phyloP scores from a whole-genome alignment of 2,797 vertebrate genomes.

The Propithecus perrieri region DNA sequence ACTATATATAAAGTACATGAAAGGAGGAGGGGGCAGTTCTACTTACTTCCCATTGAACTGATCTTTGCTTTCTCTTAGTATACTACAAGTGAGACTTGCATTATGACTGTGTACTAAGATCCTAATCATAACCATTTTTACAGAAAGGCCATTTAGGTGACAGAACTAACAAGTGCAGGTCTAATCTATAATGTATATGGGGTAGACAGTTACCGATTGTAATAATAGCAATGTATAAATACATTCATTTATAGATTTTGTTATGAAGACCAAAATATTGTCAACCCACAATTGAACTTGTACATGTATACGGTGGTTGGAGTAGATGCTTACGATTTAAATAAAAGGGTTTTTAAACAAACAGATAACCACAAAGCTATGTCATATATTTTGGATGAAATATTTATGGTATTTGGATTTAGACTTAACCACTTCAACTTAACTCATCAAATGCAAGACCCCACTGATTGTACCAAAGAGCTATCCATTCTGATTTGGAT shows the following conservation, averaged over 20 bases:
- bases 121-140: neutral
- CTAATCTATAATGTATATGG: neutral
- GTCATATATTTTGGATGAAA: neutral
- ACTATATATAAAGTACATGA: neutral
- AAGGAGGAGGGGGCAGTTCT: neutral
- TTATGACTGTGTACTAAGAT: neutral
- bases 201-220: neutral
- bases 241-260: neutral
- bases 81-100: neutral
- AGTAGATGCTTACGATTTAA: neutral
- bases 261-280: neutral
- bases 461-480: neutral
- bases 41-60: neutral
- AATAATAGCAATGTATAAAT: neutral
- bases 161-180: neutral
- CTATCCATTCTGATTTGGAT: slow-evolving; percentile 52
- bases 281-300: neutral
- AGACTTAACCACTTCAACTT: slow-evolving; percentile 6
- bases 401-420: slow-evolving; percentile 7
- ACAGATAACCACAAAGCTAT: neutral
- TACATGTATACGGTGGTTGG: neutral
- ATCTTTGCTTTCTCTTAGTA: neutral
- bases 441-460: neutral
- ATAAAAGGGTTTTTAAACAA: neutral
- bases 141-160: neutral